Percentiles rank a stretch among this genome's conserved stretches.
phyloP scores from a whole-genome alignment of 2,113 vertebrate genomes.

The Pelobates fuscus region DNA sequence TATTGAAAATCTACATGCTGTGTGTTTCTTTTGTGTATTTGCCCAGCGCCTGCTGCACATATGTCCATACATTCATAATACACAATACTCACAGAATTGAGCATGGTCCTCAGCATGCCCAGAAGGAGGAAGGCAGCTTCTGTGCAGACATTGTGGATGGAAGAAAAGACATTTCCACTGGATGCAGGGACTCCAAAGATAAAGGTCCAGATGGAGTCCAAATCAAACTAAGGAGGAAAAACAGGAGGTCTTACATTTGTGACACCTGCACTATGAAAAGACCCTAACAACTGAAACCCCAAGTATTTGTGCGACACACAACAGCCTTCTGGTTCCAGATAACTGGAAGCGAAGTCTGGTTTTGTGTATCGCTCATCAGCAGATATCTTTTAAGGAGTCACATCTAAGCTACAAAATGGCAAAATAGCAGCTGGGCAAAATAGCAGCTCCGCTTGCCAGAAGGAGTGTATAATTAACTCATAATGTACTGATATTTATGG shows the following conservation, averaged over 20 bases:
- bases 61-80: background rate
- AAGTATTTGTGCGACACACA: background rate
- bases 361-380: no score
- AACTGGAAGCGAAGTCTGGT: background rate
- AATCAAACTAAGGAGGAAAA: slow-evolving; percentile 81
- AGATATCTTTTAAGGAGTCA: background rate
- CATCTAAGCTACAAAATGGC: no score
- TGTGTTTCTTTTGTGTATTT: background rate
- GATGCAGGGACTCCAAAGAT: slow-evolving; percentile 96
- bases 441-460: background rate
- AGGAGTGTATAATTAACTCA: no score
- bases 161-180: slow-evolving; percentile 84
- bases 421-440: background rate
- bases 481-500: no score
- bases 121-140: slow-evolving; percentile 91
- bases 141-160: slow-evolving; percentile 89
- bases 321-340: background rate
- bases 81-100: slow-evolving; percentile 85
- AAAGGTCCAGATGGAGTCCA: slow-evolving; percentile 97
- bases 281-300: background rate
- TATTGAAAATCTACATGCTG: background rate
- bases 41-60: background rate
- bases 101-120: slow-evolving; percentile 97
- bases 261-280: background rate
- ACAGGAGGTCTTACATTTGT: background rate